These are phyloP conservation scores for Bombus haemorrhoidalis DNA, from an alignment of 1,140 invertebrate genomes.

Conservation along the genomic window DNA sequence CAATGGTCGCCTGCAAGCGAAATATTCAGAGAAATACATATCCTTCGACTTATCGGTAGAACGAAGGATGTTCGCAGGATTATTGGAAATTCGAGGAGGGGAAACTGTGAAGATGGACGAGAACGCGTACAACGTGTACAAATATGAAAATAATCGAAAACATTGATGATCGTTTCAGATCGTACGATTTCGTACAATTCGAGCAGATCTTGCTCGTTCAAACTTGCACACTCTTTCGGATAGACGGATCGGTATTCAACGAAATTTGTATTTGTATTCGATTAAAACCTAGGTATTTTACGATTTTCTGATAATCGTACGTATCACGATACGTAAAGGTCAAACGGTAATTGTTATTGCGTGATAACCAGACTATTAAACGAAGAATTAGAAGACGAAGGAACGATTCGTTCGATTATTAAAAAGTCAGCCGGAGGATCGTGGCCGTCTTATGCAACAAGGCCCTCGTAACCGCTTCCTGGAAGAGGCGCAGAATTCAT, in stretches of 20 bases:
- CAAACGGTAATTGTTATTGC: neutral
- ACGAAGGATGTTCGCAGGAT: rapidly evolving
- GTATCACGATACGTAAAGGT: neutral
- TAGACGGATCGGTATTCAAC: rapidly evolving
- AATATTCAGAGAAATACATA: neutral
- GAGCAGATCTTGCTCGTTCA: no score
- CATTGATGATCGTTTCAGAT: no score
- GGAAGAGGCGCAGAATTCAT: constrained; percentile 22
- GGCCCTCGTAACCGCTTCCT: constrained; percentile 13
- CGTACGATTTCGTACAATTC: no score
- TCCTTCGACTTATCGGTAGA: neutral
- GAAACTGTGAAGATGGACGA: no score
- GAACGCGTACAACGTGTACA: no score
- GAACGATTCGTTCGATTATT: neutral
- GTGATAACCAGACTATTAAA: neutral
- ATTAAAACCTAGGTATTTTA: no score
- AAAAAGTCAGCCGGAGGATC: neutral
- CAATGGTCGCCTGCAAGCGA: neutral
- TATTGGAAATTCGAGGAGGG: neutral
- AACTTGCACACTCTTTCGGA: no score
- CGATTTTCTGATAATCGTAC: no score
- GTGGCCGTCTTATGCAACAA: constrained; percentile 16
- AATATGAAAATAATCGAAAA: no score
- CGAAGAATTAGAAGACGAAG: no score
- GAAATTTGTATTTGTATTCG: no score